Percentiles rank a stretch among this genome's conserved stretches.
These are phyloP conservation scores for Halcyon smyrnensis DNA, from an alignment of 2,797 vertebrate genomes.

Conservation along the genomic window DNA sequence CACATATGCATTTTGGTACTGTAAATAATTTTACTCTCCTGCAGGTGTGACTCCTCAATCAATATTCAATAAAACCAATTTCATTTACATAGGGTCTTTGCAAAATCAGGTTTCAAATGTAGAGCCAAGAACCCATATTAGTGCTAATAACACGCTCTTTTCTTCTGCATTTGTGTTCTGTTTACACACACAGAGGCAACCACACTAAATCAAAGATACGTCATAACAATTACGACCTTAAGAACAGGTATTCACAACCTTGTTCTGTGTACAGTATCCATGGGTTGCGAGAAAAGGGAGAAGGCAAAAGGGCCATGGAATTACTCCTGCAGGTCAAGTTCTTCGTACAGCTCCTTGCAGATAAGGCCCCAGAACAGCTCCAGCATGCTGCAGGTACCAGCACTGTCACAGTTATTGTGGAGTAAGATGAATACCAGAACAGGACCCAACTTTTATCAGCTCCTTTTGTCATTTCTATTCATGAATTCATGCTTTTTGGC, in stretches of 20 bases:
- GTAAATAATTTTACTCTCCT: neutral
- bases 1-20: neutral
- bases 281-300: neutral
- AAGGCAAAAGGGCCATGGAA: neutral
- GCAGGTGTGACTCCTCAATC: neutral
- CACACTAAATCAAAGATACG: neutral
- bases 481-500: neutral
- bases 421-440: neutral
- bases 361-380: neutral
- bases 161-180: neutral
- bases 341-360: neutral
- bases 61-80: neutral
- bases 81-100: neutral
- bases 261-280: neutral
- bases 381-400: neutral
- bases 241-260: neutral
- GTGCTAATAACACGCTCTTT: neutral
- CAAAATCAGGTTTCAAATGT: neutral
- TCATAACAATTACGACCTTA: neutral
- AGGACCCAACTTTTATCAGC: neutral
- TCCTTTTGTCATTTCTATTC: neutral
- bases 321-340: neutral
- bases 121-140: neutral
- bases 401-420: neutral
- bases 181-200: neutral